Percentiles rank a stretch among this genome's conserved stretches.
These are phyloP conservation scores for Lutraria lutraria DNA, from an alignment of 2,888 invertebrate species.

Conservation along the genomic window DNA sequence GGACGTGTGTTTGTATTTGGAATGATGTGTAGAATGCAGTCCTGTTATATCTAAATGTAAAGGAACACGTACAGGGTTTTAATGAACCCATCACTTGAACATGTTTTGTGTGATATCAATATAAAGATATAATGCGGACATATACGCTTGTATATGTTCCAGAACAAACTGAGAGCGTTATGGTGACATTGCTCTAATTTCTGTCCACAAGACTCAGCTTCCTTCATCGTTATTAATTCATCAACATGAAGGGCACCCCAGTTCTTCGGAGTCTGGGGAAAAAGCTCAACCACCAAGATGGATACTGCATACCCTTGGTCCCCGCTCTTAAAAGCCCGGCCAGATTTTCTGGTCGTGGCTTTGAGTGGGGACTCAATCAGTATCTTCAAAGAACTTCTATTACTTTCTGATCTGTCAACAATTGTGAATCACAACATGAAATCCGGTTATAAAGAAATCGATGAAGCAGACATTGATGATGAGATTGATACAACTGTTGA, in stretches of 20 bases:
- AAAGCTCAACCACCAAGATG: slow-evolving; percentile 61
- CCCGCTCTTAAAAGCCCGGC: slow-evolving; percentile 58
- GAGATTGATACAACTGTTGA: neutral
- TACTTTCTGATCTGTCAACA: slow-evolving; percentile 36
- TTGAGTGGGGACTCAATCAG: slow-evolving; percentile 41
- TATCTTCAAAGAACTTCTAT: slow-evolving; percentile 42
- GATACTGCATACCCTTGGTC: slow-evolving; percentile 38
- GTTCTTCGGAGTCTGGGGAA: slow-evolving; percentile 56
- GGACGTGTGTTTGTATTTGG: neutral
- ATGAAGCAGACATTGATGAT: neutral
- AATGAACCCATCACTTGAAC: too few species aligned
- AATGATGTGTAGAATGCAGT: neutral
- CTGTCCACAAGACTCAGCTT: neutral
- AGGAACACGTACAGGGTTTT: too few species aligned
- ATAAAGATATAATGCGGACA: neutral
- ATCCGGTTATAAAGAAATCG: neutral
- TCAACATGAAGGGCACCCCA: slow-evolving; percentile 41
- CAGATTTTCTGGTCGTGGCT: slow-evolving; percentile 60
- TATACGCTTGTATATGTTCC: neutral
- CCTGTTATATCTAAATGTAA: neutral
- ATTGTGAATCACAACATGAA: neutral
- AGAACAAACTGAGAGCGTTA: neutral
- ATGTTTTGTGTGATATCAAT: neutral
- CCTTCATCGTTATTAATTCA: neutral
- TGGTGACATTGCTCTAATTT: neutral